A percentile compares a stretch with the other conserved stretches of the same genome.
Conservation (phyloP, 2,113 vertebrate species). For the Phylloscopus trochiloides region DNA sequence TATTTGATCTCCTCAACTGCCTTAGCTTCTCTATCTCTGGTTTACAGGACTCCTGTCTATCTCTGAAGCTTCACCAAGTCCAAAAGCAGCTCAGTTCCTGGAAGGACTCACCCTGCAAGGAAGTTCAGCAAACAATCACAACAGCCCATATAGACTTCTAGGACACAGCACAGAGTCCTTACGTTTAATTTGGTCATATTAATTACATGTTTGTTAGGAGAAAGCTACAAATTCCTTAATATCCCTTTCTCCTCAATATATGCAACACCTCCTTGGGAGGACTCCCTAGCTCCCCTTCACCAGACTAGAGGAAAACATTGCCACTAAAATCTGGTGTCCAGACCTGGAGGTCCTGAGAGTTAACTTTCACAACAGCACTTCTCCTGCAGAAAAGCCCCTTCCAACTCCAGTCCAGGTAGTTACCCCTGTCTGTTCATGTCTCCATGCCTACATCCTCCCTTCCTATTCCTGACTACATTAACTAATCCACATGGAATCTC, state of each 20-base stretch:
- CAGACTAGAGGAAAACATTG: not conserved
- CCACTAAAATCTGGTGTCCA: not conserved
- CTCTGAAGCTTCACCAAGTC: not conserved
- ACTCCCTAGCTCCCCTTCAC: not conserved
- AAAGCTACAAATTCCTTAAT: not conserved
- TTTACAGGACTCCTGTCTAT: not conserved
- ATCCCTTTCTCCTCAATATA: not conserved
- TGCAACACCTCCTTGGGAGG: accelerated
- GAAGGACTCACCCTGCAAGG: not conserved
- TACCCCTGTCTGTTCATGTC: accelerated
- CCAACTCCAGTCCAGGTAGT: not conserved
- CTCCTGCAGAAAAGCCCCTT: not conserved
- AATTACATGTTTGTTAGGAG: not conserved
- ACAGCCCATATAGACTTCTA: not conserved
- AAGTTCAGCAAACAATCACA: not conserved
- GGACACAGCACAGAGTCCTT: not conserved
- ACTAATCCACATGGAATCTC: not conserved
- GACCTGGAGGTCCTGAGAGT: not conserved
- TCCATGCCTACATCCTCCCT: not conserved
- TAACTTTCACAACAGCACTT: not conserved
- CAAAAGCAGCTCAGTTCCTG: not conserved
- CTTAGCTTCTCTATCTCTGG: not conserved
- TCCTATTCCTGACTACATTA: not conserved
- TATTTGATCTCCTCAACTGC: not conserved
- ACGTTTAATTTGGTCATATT: not conserved